Evolutionary conservation across 2,888 invertebrate genomes (phyloP).

Genomic region (Scaptomyza tumidula): DNA sequence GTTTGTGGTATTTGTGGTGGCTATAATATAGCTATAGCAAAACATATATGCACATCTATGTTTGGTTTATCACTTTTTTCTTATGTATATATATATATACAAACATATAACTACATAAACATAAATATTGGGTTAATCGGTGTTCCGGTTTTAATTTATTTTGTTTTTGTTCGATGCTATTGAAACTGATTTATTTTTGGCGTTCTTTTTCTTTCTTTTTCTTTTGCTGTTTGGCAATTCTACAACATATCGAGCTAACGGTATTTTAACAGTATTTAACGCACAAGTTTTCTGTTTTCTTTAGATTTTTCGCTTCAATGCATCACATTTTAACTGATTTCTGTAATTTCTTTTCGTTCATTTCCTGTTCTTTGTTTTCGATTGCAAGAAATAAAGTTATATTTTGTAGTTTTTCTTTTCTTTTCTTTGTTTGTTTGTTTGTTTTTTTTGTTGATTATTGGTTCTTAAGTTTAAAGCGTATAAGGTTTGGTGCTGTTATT

Average conservation of each 20-base stretch:
- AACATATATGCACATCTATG: constrained; percentile 36
- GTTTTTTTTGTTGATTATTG: constrained; percentile 3
- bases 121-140: constrained; percentile 2
- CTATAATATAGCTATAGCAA: constrained; percentile 47
- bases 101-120: not conserved
- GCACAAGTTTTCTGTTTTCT: constrained; percentile 2
- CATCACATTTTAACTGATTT: constrained; percentile 30
- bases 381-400: too few species aligned
- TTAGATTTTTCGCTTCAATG: not conserved
- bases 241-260: constrained; percentile 6
- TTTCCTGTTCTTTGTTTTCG: not conserved
- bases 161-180: not conserved
- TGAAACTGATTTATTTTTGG: not conserved
- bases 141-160: constrained; percentile 5
- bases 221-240: constrained; percentile 38
- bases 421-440: constrained; percentile 5
- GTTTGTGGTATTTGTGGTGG: constrained; percentile 27
- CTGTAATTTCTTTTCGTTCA: constrained; percentile 8
- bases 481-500: constrained; percentile 42
- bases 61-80: not conserved
- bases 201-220: too few species aligned
- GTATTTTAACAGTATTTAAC: not conserved
- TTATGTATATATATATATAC: not conserved
- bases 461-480: constrained; percentile 24
- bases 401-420: constrained; percentile 12